Conservation (phyloP, 2,797 vertebrate genomes). For the Scyliorhinus canicula region DNA sequence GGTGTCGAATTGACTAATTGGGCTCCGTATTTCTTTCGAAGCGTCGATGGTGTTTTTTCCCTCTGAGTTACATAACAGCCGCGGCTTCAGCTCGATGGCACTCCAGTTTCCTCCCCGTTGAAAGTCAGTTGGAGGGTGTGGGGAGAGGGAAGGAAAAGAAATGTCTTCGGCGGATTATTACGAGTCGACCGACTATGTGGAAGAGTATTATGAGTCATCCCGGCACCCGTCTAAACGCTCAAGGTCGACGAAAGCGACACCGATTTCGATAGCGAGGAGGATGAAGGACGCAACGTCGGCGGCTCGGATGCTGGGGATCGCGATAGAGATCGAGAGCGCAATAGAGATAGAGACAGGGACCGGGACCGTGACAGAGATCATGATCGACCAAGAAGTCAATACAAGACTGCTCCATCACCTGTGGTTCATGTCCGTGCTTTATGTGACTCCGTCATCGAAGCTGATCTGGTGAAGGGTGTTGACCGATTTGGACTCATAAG, state of each 20-base stretch:
- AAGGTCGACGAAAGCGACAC: constrained; percentile 61
- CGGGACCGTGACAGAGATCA: background rate
- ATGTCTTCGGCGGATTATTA: constrained; percentile 57
- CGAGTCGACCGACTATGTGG: constrained; percentile 63
- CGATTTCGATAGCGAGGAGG: constrained; percentile 66
- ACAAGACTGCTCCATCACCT: constrained; percentile 86
- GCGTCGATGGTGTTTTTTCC: background rate
- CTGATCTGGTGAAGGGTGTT: constrained; percentile 87
- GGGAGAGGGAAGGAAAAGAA: background rate
- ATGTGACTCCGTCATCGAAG: constrained; percentile 90
- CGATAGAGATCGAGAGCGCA: constrained; percentile 15
- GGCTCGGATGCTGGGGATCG: constrained; percentile 45
- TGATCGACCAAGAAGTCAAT: constrained; percentile 44
- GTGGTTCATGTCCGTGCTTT: constrained; percentile 91
- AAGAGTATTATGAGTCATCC: constrained; percentile 41
- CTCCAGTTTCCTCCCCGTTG: too few relatives aligned
- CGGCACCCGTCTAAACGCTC: constrained; percentile 71
- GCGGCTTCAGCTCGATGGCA: background rate
- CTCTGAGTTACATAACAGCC: constrained; percentile 18
- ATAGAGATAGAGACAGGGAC: constrained; percentile 21
- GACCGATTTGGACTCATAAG: constrained; percentile 93
- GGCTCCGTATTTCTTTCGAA: background rate
- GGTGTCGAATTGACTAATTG: background rate
- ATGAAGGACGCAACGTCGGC: constrained; percentile 52
- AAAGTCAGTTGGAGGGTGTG: background rate